Evolutionary conservation across 1,140 invertebrate species (phyloP), one percentile per base, ranked within the genome.

Genomic region (silkworm (Bombyx mori)): DNA sequence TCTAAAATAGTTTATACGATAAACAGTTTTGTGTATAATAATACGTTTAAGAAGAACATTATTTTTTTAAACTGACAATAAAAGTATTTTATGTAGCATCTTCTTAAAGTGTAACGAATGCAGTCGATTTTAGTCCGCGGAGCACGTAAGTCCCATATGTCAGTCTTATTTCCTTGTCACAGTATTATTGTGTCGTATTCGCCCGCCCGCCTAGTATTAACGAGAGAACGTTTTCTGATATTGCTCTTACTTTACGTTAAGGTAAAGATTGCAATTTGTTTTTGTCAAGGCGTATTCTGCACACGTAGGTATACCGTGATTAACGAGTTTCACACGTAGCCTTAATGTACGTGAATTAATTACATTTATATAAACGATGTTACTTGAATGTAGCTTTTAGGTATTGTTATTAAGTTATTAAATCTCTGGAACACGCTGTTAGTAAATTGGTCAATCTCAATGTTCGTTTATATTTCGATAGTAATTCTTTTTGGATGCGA

Each of bases 71-170:
- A 65, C 49, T 68, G 68, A 73, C 68, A 70, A 66, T 70, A 70
- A 73, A 12, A 42, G 44, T 63, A 69, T 58, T 58, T 62, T 56
- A 65, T 57, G 51, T 57, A 35, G 46, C 58, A 64, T 61, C 55
- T 53, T 52, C 18, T 52, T 44, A 18, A 10, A 55, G 50, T 56
- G 56, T 52, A 10, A 52, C 49, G 48, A 52, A 53, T 66, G 56
- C 49, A 51, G 60, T 22, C 9, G 53, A 9, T 35, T 9, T 59
- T 53, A 51, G 51, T 42, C 58, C 45, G 44, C 61, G 47, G 48
- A 64, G 52, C 70, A 72, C 70, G 67, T 72, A 67, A 57, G 69
- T 69, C 65, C 56, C 46, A 67, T 65, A 45, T 69, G 56, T 69
- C 62, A 62, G 49, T 58, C 65, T 69, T 69, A 67, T 69, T 65